These are phyloP conservation scores for Drosophila paranaensis DNA, from an alignment of 2,888 invertebrate species.

Conservation along the genomic window DNA sequence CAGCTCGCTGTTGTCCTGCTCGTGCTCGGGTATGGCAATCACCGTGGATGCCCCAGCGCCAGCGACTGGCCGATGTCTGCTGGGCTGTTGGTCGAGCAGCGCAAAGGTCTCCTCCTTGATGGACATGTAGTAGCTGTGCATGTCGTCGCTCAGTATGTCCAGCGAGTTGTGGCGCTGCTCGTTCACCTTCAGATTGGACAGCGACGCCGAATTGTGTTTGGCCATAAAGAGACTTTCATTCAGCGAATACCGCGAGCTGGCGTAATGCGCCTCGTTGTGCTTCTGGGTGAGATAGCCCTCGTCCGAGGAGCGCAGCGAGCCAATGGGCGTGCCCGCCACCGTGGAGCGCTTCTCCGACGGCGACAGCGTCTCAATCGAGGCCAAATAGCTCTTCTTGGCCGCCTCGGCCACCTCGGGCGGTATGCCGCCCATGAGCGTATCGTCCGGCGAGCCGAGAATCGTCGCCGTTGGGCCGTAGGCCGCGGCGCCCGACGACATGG, in stretches of 20 bases:
- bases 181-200: slow-evolving; percentile 70
- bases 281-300: slow-evolving; percentile 80
- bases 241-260: slow-evolving; percentile 83
- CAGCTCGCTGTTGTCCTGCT: slow-evolving; percentile 47
- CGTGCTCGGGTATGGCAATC: slow-evolving; percentile 80
- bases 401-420: slow-evolving; percentile 54
- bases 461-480: slow-evolving; percentile 58
- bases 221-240: slow-evolving; percentile 83
- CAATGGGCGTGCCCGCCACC: slow-evolving; percentile 51
- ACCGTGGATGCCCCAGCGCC: slow-evolving; percentile 50
- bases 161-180: slow-evolving; percentile 83
- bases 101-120: slow-evolving; percentile 75
- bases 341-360: slow-evolving; percentile 83
- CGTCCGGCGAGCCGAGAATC: slow-evolving; percentile 75
- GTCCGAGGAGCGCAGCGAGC: slow-evolving; percentile 73
- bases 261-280: slow-evolving; percentile 67
- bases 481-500: slow-evolving; percentile 81
- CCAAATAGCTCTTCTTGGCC: slow-evolving; percentile 77
- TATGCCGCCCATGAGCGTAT: slow-evolving; percentile 77
- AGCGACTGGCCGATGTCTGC: neutral
- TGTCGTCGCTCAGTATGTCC: slow-evolving; percentile 80
- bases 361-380: slow-evolving; percentile 84
- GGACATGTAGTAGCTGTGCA: slow-evolving; percentile 69
- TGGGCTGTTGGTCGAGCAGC: slow-evolving; percentile 68
- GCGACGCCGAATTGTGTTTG: slow-evolving; percentile 67